phyloP scores from a whole-genome alignment of 2,113 vertebrate species.

The Balaenoptera acutorostrata region DNA sequence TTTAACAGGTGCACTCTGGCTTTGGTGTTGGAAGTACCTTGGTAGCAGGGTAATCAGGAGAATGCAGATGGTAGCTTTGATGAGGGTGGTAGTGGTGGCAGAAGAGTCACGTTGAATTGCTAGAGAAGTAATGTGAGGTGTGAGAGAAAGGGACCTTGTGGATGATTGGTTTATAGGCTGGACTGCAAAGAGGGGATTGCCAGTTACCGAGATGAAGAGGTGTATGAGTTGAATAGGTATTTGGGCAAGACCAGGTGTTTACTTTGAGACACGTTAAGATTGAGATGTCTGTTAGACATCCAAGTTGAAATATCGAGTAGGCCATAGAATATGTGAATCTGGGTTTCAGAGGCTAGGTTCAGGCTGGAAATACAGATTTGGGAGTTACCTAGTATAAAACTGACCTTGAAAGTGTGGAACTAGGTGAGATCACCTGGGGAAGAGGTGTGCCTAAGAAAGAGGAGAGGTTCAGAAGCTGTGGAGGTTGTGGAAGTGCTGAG shows the following conservation, averaged over 20 bases:
- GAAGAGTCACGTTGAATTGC: neutral
- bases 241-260: neutral
- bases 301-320: neutral
- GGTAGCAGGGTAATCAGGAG: neutral
- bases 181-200: neutral
- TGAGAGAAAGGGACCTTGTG: neutral
- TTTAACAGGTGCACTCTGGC: neutral
- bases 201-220: neutral
- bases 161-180: neutral
- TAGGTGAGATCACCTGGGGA: neutral
- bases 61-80: neutral
- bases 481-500: neutral
- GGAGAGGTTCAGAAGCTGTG: neutral
- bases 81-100: neutral
- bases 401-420: neutral
- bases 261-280: neutral
- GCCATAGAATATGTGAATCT: neutral
- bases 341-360: neutral
- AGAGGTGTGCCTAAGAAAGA: neutral
- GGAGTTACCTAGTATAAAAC: neutral
- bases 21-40: neutral
- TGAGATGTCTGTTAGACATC: neutral
- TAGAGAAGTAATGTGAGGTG: neutral
- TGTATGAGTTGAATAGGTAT: neutral
- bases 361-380: neutral